Evolutionary conservation across 2,113 vertebrate species (phyloP).

Genomic region (Bubo blakistoni): DNA sequence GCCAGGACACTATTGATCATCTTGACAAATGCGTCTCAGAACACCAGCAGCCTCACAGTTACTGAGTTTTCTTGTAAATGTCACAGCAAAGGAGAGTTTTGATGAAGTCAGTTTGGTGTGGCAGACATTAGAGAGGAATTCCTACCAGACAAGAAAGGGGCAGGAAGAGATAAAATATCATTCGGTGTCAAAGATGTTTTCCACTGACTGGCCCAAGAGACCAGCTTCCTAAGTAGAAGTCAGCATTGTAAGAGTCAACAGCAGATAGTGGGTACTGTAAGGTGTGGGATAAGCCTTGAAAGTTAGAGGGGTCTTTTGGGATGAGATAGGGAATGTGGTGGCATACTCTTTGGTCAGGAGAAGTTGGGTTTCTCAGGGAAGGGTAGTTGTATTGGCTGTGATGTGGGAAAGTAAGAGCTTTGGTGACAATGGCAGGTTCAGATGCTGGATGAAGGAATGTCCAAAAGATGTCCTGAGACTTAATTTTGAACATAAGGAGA

Average conservation of each 20-base stretch:
- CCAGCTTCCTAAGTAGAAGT: not conserved
- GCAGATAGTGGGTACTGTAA: not conserved
- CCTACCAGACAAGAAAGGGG: not conserved
- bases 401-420: not conserved
- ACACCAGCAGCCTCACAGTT: not conserved
- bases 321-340: not conserved
- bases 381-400: not conserved
- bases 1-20: not conserved
- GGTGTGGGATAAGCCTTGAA: not conserved
- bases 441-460: not conserved
- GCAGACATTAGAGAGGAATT: not conserved
- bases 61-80: constrained; percentile 13
- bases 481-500: not conserved
- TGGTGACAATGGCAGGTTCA: not conserved
- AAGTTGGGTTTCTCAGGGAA: not conserved
- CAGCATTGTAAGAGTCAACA: not conserved
- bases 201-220: not conserved
- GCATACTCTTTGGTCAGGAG: not conserved
- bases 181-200: not conserved
- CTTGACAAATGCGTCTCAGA: not conserved
- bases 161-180: not conserved
- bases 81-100: not conserved
- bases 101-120: not conserved
- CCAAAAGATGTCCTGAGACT: not conserved
- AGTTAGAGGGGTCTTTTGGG: not conserved